Evolutionary conservation across 2,888 invertebrate species (phyloP).

Genomic region (Cheilosia vulpina): DNA sequence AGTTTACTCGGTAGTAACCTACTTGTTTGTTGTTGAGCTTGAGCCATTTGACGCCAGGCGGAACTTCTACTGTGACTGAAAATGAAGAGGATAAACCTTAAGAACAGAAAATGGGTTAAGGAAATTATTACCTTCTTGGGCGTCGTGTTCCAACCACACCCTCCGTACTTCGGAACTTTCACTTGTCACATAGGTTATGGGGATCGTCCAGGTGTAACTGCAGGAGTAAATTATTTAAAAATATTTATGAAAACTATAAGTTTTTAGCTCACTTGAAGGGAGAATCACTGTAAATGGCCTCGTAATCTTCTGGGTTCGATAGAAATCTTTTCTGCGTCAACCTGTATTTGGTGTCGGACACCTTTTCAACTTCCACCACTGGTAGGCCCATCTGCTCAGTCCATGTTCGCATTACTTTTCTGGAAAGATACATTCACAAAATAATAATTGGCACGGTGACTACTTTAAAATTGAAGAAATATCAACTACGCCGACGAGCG

Average conservation of each 20-base stretch:
- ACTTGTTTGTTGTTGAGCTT: constrained; percentile 93
- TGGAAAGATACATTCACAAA: constrained; percentile 72
- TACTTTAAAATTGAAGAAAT: no score
- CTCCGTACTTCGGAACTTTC: constrained; percentile 79
- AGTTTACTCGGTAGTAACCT: constrained; percentile 95
- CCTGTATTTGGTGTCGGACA: constrained; percentile 83
- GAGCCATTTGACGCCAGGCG: constrained; percentile 86
- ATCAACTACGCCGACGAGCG: no score
- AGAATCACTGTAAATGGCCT: constrained; percentile 83
- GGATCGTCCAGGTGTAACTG: constrained; percentile 93
- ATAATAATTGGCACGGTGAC: no score
- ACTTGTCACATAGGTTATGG: constrained; percentile 89
- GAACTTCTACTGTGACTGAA: constrained; percentile 82
- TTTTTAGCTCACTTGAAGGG: constrained; percentile 82
- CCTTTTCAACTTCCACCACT: constrained; percentile 86
- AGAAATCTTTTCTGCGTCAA: constrained; percentile 91
- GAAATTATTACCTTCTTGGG: constrained; percentile 14
- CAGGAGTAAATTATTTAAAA: constrained; percentile 71
- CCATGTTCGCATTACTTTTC: constrained; percentile 92
- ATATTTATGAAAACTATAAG: background rate
- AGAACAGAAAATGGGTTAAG: background rate
- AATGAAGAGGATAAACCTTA: background rate
- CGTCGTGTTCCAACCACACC: constrained; percentile 78
- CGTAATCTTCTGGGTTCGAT: constrained; percentile 86
- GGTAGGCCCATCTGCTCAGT: constrained; percentile 95